Evolutionary conservation across 2,888 invertebrate species (phyloP).

Genomic region (Psylliodes chrysocephalus): DNA sequence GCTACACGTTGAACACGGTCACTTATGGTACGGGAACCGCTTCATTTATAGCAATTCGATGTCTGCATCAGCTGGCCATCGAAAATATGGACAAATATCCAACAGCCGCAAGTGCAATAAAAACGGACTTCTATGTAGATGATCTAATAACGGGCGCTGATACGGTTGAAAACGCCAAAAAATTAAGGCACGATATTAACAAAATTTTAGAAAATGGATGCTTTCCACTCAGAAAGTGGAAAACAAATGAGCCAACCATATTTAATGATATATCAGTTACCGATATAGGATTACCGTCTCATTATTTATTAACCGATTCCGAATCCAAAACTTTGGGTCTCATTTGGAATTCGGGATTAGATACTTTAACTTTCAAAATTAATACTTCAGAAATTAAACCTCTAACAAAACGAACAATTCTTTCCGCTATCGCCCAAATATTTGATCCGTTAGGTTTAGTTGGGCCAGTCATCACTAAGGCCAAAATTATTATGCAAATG

Average conservation of each 20-base stretch:
- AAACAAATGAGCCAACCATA: no score
- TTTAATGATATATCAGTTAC: no score
- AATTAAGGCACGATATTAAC: no score
- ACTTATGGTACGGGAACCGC: background rate
- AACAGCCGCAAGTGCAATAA: background rate
- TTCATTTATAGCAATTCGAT: background rate
- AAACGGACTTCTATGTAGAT: background rate
- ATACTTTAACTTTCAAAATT: background rate
- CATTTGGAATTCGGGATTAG: background rate
- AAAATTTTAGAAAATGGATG: no score
- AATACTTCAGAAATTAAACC: background rate
- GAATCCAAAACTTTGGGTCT: background rate
- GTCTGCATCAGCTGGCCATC: background rate
- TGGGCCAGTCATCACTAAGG: no score
- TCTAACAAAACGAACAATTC: background rate
- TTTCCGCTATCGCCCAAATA: constrained; percentile 6
- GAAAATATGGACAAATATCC: background rate
- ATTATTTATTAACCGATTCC: no score
- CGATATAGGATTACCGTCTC: no score
- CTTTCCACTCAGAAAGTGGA: no score
- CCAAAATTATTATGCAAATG: no score
- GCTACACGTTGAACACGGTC: background rate
- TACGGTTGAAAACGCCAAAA: no score
- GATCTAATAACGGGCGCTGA: no score
- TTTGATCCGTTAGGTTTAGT: no score